Evolutionary conservation across 2,797 vertebrate genomes (phyloP), one percentile per base, ranked within the genome.

Genomic region (Rhinoraja longicauda): DNA sequence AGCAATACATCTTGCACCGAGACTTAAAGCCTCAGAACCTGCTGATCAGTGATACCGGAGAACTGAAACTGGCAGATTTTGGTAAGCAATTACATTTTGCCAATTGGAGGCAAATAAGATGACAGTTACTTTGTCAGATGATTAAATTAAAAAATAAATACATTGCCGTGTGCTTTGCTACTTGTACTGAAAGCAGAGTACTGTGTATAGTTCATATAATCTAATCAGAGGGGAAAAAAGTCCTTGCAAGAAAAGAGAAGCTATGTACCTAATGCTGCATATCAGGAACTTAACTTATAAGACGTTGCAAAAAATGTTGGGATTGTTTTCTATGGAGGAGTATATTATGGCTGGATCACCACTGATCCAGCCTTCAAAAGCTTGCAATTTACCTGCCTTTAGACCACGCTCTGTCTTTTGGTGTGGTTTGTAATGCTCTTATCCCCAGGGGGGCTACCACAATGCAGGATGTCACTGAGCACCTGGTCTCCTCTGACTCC

Each of bases 1-100:
- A 99, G 96, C 97, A 98, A 94, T 98, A 98, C 96, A 99, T 99
- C 96, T 97, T 99, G 95, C 98, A 99, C 97, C 97, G 98, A 86
- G 98, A 99, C 96, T 97, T 99, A 96, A 99, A 99, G 95, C 98
- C 98, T 93, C 98, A 99, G 95, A 99, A 99, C 96, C 97, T 99
- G 95, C 98, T 99, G 94, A 99, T 99, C 97, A 97, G 98, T 93
- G 98, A 99, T 96, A 98, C 97, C 17, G 98, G 98, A 94, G 98
- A 99, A 96, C 97, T 99, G 94, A 99, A 99, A 97, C 97, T 99
- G 92, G 98, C 98, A 93, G 98, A 99, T 96, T 99, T 99, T 93
- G 98, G 98, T 99, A 96, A 96, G 95, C 29, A 29, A 26, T 29
- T 24, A 10, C 13, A 75, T 39, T 92, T 53, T 53, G 72, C 26